These are phyloP conservation scores for Hippoglossus hippoglossus DNA, from an alignment of 2,797 vertebrate genomes.

Conservation along the genomic window DNA sequence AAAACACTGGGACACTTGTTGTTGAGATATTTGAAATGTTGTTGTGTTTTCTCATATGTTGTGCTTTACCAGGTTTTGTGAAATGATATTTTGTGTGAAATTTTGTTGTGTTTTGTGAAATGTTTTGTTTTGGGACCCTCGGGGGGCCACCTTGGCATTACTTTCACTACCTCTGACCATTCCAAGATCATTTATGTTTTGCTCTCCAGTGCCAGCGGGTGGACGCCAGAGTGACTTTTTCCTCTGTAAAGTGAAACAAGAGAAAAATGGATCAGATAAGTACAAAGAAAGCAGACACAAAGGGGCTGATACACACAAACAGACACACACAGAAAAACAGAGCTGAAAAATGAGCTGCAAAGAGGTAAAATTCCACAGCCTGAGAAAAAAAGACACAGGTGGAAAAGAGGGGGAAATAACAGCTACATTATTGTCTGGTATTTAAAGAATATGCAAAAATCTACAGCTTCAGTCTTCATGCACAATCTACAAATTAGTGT, in stretches of 20 bases:
- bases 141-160: background rate
- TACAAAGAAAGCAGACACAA: constrained; percentile 10
- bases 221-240: constrained; percentile 5
- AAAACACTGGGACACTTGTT: no score
- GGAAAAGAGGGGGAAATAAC: background rate
- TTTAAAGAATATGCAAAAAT: background rate
- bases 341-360: constrained; percentile 1
- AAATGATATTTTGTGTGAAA: no score
- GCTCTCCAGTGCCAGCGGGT: constrained; percentile 20
- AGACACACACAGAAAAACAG: constrained; percentile 12
- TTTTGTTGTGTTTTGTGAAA: background rate
- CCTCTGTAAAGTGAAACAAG: constrained; percentile 29
- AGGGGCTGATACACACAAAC: background rate
- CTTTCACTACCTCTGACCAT: constrained; percentile 34
- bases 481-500: constrained; percentile 9
- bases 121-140: background rate
- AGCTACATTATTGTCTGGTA: background rate
- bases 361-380: constrained; percentile 3
- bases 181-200: constrained; percentile 52
- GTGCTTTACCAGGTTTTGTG: no score
- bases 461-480: background rate
- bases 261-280: constrained; percentile 18
- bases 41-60: no score
- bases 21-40: no score
- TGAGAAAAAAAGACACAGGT: background rate